A percentile compares a stretch with the other conserved stretches of the same genome.
Conservation (phyloP, 2,888 invertebrate species). For the Dione juno region DNA sequence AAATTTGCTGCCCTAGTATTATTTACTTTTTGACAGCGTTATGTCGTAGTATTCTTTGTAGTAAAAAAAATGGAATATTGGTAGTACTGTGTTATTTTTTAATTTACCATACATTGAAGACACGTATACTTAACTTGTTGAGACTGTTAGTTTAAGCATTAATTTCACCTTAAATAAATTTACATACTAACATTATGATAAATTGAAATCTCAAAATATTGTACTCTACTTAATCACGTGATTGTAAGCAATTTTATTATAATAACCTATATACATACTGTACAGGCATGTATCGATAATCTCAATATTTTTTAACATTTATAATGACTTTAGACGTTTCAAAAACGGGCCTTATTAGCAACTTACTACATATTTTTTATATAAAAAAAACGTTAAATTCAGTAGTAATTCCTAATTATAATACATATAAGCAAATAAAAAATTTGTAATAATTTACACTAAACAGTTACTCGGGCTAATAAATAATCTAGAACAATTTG, state of each 20-base stretch:
- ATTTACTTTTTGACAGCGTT: slow-evolving; percentile 11
- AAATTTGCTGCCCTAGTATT: slow-evolving; percentile 5
- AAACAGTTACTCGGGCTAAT: background rate
- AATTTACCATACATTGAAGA: slow-evolving; percentile 31
- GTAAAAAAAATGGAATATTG: background rate
- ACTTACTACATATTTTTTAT: slow-evolving; percentile 24
- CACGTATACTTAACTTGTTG: slow-evolving; percentile 61
- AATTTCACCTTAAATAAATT: slow-evolving; percentile 50
- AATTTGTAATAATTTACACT: background rate
- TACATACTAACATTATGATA: slow-evolving; percentile 47
- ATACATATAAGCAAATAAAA: background rate
- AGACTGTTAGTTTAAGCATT: slow-evolving; percentile 61
- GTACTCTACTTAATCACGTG: slow-evolving; percentile 39
- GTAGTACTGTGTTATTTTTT: slow-evolving; percentile 16
- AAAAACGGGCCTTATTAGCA: slow-evolving; percentile 28
- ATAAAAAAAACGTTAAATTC: background rate
- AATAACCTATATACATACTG: slow-evolving; percentile 14
- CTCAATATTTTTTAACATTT: slow-evolving; percentile 35
- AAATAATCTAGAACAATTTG: background rate
- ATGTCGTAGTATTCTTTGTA: background rate
- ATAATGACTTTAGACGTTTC: slow-evolving; percentile 27
- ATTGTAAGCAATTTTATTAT: slow-evolving; percentile 34
- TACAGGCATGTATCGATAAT: slow-evolving; percentile 27
- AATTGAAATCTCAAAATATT: slow-evolving; percentile 37
- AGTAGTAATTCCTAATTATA: background rate